These are phyloP conservation scores for Leptestheria dahalacensis DNA, from an alignment of 1,140 invertebrate species.

Conservation along the genomic window DNA sequence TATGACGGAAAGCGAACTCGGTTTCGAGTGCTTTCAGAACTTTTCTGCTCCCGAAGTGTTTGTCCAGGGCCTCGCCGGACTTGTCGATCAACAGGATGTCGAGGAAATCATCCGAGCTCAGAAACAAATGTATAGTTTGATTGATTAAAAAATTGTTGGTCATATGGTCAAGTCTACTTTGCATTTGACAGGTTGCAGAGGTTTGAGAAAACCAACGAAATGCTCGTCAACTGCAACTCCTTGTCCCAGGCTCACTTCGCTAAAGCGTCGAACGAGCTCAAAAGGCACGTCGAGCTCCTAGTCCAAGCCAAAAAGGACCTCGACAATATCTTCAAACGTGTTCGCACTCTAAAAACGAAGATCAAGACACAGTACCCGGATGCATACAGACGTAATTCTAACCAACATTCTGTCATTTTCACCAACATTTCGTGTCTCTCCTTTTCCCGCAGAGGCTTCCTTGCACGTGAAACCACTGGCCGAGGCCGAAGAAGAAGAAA, in stretches of 20 bases:
- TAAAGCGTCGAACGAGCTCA: slow-evolving; percentile 66
- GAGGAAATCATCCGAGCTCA: slow-evolving; percentile 78
- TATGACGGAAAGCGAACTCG: slow-evolving; percentile 40
- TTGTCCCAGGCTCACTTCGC: slow-evolving; percentile 64
- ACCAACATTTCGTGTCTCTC: too few relatives aligned
- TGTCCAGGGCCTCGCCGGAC: slow-evolving; percentile 70
- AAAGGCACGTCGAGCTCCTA: slow-evolving; percentile 68
- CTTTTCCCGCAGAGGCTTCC: background rate
- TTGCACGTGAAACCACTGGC: background rate
- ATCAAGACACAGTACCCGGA: slow-evolving; percentile 69
- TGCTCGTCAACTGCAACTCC: slow-evolving; percentile 87
- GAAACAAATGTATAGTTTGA: slow-evolving; percentile 60
- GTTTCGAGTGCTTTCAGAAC: slow-evolving; percentile 71
- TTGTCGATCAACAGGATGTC: slow-evolving; percentile 79
- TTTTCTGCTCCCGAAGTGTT: slow-evolving; percentile 80
- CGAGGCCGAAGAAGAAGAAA: slow-evolving; percentile 4
- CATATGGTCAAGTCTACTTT: slow-evolving; percentile 13
- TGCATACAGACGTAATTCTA: slow-evolving; percentile 45
- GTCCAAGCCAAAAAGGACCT: slow-evolving; percentile 45
- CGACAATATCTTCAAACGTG: slow-evolving; percentile 40
- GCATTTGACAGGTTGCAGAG: slow-evolving; percentile 61
- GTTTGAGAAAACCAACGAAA: slow-evolving; percentile 95
- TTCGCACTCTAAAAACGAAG: slow-evolving; percentile 60
- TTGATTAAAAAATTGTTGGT: slow-evolving; percentile 10
- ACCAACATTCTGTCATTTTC: background rate